Base-by-base conservation (phyloP, 2,797 vertebrate genomes). In the Lindbergichthys nudifrons region DNA sequence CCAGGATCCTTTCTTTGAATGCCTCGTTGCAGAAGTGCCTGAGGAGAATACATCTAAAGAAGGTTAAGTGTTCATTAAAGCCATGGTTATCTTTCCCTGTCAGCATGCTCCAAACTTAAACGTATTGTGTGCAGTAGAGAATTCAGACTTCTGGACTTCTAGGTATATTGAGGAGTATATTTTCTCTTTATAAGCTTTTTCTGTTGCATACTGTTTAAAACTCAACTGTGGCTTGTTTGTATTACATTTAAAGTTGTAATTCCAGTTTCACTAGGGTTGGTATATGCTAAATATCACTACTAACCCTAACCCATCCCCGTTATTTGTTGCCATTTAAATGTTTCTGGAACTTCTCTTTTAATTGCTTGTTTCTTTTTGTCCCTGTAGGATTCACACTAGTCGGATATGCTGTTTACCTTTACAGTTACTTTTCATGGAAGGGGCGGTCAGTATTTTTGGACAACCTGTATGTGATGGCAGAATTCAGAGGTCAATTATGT, bases 361-460 rank as follows among this genome's bases (percentile, higher is more conserved):
- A 57, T 45, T 13, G 5, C 8, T 51, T 60, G 1, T 56, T 51
- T 32, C 3, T 48, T 64, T 75, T 45, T 81, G 1, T 75, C 12
- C 14, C 26, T 42, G 2, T 51, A 97, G 96, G 93, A n/a, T 88
- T 92, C 66, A 88, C 80, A 6, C 14, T 94, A 6, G 91, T 97
- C 0, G 96, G 96, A 19, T 97, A 91, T 1, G 92, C 89, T 5
- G 70, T 97, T 0, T 97, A 95, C 85, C 96, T 89, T 76, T 96
- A 95, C 89, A 95, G 89, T 1, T 97, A 96, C 84, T 97, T 96
- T 71, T 97, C 96, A 1, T 96, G 96, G 96, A 94, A 88, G 2
- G 96, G 96, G 0, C 88, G 90, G 0, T 83, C 79, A 0, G 19
- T 96, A 18, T 95, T 93, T 77, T 68, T 97, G 87, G 96, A 97